Percentiles rank a stretch among this genome's conserved stretches.
Conservation (phyloP, 2,797 vertebrate genomes). For the Ambastaia sidthimunki region DNA sequence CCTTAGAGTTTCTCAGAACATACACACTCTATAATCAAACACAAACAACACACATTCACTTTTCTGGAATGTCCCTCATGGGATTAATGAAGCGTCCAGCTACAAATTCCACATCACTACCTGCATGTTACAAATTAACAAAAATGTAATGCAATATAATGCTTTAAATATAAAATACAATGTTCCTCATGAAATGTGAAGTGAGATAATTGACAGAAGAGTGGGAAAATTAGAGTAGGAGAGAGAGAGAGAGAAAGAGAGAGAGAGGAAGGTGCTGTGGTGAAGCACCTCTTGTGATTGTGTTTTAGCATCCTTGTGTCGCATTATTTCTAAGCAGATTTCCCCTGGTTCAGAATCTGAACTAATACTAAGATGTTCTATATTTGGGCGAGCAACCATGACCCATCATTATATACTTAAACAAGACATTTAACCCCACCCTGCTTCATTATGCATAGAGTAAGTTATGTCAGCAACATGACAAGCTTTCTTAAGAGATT, state of each 20-base stretch:
- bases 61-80: slow-evolving; percentile 10
- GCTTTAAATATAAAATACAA: background rate
- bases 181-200: background rate
- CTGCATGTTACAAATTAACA: background rate
- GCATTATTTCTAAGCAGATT: background rate
- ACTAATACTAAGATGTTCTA: background rate
- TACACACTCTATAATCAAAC: slow-evolving; percentile 8
- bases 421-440: background rate
- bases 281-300: slow-evolving; percentile 28
- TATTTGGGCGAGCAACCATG: background rate
- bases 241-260: slow-evolving; percentile 2
- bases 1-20: slow-evolving; percentile 25
- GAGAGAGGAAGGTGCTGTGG: slow-evolving; percentile 5
- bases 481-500: too few species aligned
- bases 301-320: slow-evolving; percentile 26
- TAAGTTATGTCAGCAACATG: too few species aligned
- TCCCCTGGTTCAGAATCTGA: background rate
- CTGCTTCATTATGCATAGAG: too few species aligned
- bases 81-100: background rate
- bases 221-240: too few species aligned
- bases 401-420: background rate
- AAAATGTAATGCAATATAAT: background rate
- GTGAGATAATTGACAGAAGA: background rate
- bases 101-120: background rate
- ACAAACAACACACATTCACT: background rate